Evolutionary conservation across 2,113 vertebrate genomes (phyloP).

Genomic region (Alces alces): DNA sequence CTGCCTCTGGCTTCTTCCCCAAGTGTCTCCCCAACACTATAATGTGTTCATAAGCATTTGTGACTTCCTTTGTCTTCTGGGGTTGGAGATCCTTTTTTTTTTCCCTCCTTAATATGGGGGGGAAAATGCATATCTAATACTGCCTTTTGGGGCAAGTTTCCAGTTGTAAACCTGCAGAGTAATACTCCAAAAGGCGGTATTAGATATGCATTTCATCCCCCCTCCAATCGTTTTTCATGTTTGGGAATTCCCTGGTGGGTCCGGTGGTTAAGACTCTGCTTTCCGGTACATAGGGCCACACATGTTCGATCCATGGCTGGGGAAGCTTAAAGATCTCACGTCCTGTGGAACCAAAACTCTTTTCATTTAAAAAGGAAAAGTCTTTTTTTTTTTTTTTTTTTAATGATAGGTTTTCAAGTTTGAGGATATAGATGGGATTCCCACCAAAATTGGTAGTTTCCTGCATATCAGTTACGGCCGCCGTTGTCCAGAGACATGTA

Average conservation of each 20-base stretch:
- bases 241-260: not conserved
- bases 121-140: no score
- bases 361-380: not conserved
- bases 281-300: not conserved
- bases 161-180: no score
- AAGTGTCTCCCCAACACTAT: not conserved
- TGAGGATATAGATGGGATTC: not conserved
- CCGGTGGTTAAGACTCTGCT: not conserved
- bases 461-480: rapidly evolving
- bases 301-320: rapidly evolving
- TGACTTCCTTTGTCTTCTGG: not conserved
- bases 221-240: not conserved
- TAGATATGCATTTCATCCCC: no score
- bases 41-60: not conserved
- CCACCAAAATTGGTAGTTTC: not conserved
- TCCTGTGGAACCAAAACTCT: not conserved
- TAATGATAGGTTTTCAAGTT: not conserved
- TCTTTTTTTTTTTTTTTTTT: not conserved
- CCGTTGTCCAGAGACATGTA: not conserved
- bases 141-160: no score
- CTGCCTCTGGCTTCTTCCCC: not conserved
- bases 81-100: no score
- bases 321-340: not conserved
- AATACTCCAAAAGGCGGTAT: not conserved
- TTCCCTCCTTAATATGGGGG: rapidly evolving